A percentile compares a stretch with the other conserved stretches of the same genome.
These are phyloP conservation scores for Daphoenositta chrysoptera DNA, from an alignment of 2,113 vertebrate genomes.

Conservation along the genomic window DNA sequence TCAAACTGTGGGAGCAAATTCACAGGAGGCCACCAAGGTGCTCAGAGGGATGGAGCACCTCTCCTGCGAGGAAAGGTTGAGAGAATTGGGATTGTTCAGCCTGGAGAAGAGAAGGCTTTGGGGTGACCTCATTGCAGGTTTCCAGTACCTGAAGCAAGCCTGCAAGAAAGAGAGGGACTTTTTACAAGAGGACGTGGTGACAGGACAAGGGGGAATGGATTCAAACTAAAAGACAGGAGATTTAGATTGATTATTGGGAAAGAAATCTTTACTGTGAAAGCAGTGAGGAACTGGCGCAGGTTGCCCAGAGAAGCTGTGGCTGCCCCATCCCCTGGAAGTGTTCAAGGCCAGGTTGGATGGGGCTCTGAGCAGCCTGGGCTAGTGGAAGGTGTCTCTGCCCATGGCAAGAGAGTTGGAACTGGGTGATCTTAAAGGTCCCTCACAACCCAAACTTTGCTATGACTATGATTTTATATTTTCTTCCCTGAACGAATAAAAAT, in stretches of 20 bases:
- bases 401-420: background rate
- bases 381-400: background rate
- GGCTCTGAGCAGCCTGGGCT: background rate
- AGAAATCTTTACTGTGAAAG: background rate
- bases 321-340: background rate
- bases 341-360: background rate
- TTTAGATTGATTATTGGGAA: background rate
- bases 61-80: background rate
- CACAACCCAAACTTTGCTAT: background rate
- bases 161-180: background rate
- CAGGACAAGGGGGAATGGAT: background rate
- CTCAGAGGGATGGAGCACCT: background rate
- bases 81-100: background rate
- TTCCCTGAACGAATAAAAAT: background rate
- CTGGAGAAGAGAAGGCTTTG: background rate
- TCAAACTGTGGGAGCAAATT: background rate
- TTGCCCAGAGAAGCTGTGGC: background rate
- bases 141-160: background rate
- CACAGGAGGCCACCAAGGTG: background rate
- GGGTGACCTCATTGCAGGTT: background rate
- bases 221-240: background rate
- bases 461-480: background rate
- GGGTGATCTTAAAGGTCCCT: background rate
- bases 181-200: background rate
- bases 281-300: background rate